Evolutionary conservation across 2,113 vertebrate species (phyloP).

Genomic region (Pimephales promelas): DNA sequence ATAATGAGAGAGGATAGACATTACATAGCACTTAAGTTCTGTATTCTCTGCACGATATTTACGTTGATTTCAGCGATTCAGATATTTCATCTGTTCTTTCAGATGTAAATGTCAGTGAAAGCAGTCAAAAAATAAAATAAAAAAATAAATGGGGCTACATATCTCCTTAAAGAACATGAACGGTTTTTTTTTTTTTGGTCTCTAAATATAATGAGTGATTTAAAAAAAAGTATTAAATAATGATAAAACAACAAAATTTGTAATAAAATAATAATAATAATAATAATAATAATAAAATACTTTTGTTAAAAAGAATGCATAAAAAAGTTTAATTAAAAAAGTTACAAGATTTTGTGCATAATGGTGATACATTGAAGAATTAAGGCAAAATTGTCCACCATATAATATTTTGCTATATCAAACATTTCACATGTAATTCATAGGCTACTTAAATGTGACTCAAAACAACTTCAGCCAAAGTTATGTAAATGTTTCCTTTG

Average conservation of each 20-base stretch:
- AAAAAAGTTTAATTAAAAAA: too few species aligned
- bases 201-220: not conserved
- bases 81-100: not conserved
- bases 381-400: not conserved
- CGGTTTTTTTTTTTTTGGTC: not conserved
- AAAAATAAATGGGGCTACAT: not conserved
- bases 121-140: too few species aligned
- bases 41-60: not conserved
- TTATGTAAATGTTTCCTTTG: not conserved
- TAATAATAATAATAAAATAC: too few species aligned
- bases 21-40: constrained; percentile 35
- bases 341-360: not conserved
- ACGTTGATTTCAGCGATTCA: not conserved
- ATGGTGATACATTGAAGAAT: not conserved
- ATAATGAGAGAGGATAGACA: constrained; percentile 67
- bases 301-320: too few species aligned
- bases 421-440: not conserved
- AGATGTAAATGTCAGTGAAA: not conserved
- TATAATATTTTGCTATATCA: not conserved
- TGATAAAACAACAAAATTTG: not conserved
- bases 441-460: not conserved
- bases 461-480: not conserved
- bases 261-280: too few species aligned
- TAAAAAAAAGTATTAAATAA: not conserved
- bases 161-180: not conserved